These are phyloP conservation scores for Drosophila ercepeae DNA, from an alignment of 1,140 invertebrate species.

Conservation along the genomic window DNA sequence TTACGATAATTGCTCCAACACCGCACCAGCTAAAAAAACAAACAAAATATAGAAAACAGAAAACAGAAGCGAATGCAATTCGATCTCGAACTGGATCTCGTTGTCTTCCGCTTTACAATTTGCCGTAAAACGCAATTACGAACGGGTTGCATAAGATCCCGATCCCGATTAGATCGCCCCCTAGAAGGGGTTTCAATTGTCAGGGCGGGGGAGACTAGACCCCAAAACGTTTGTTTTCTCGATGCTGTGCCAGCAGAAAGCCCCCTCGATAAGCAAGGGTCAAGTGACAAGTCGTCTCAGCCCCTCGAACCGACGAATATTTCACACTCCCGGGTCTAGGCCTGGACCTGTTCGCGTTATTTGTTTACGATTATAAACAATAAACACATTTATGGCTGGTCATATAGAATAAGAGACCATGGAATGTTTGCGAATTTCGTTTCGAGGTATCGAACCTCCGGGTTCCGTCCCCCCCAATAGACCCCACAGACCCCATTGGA, in stretches of 20 bases:
- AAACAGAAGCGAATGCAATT: constrained; percentile 21
- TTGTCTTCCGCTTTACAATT: constrained; percentile 45
- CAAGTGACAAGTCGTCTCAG: constrained; percentile 13
- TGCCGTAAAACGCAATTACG: constrained; percentile 34
- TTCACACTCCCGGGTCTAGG: constrained; percentile 7
- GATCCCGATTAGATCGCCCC: not conserved
- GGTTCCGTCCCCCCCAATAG: not conserved
- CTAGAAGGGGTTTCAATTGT: not conserved
- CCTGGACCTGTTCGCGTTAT: constrained; percentile 9
- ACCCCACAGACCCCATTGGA: not conserved
- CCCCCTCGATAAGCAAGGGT: constrained; percentile 11
- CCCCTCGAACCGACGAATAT: not conserved
- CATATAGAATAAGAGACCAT: constrained; percentile 35
- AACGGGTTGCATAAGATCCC: constrained; percentile 31
- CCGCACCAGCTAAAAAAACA: not conserved
- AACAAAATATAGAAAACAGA: constrained; percentile 13
- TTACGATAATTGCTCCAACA: constrained; percentile 20
- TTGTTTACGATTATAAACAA: constrained; percentile 57
- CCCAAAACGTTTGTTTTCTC: not conserved
- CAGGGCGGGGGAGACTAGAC: too few species aligned
- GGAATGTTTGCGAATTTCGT: constrained; percentile 50
- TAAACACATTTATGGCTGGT: constrained; percentile 57
- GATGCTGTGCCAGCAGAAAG: constrained; percentile 1
- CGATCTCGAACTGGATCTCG: constrained; percentile 37
- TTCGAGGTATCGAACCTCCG: constrained; percentile 11